Evolutionary conservation across 2,113 vertebrate genomes (phyloP), one percentile per base, ranked within the genome.

Genomic region (Prunella himalayana): DNA sequence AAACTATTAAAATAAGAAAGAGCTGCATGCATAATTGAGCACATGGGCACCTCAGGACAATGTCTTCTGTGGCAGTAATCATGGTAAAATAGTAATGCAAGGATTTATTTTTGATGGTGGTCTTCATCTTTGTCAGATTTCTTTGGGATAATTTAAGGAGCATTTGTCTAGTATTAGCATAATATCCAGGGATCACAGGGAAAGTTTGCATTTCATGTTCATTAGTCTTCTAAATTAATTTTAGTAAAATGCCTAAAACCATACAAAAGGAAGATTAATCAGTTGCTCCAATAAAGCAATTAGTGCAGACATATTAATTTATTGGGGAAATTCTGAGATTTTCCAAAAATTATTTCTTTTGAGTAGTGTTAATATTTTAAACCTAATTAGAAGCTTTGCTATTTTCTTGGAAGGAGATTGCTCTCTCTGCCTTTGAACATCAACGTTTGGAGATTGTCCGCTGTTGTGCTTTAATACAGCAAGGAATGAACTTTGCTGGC

Each of bases 211-310:
- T 94, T 94, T 92, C 54, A 14, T 77, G 53, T 92, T 89, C 83
- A 72, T 89, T 94, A 94, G 77, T 72, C 49, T 88, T 91, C 89
- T 72, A 94, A 89, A 91, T 92, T 91, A 84, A 89, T 94, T 95
- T 89, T 65, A 94, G 78, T 59, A 51, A 91, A 95, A 82, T 80
- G 78, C 81, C 91, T 93, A 86, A 93, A 93, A 86, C 92, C 61
- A 53, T 86, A 56, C 31, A 82, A 68, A 84, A 64, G 33, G 31
- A 61, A 31, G 41, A 86, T 83, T 82, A 68, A 59, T 81, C 82
- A 78, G 61, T 84, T 51, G 37, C 57, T 86, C 7, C 73, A 70
- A 61, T 73, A 79, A 83, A 88, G 64, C 1, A 6, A 60, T 88
- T 61, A 64, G 24, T 57, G 49, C 7, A n/a, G 80, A 88, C 35